A percentile compares a stretch with the other conserved stretches of the same genome.
Conservation (phyloP, 2,888 invertebrate species). For the Ornithoptera alexandrae region DNA sequence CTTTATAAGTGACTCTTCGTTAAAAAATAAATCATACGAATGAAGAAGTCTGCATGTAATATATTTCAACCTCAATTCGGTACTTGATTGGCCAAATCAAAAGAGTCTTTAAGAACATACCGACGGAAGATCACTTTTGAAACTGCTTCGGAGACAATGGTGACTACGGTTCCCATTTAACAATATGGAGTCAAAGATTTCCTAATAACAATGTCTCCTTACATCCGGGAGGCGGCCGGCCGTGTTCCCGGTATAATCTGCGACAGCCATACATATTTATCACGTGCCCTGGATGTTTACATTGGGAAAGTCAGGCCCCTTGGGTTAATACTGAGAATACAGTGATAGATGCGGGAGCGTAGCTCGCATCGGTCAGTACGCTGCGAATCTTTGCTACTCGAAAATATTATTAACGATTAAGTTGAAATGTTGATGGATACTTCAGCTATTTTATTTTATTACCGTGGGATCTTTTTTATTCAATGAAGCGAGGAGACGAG, state of each 20-base stretch:
- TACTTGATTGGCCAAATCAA: constrained; percentile 5
- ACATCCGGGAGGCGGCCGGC: constrained; percentile 25
- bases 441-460: neutral
- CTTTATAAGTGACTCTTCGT: neutral
- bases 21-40: neutral
- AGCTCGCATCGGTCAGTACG: constrained; percentile 6
- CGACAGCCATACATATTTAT: constrained; percentile 31
- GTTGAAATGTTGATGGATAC: neutral
- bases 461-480: too few species aligned
- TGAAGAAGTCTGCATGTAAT: constrained; percentile 14
- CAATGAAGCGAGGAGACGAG: too few species aligned
- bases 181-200: constrained; percentile 31
- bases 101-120: constrained; percentile 8
- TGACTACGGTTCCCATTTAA: constrained; percentile 29
- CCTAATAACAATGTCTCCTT: constrained; percentile 31
- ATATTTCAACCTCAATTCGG: constrained; percentile 24
- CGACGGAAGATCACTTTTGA: neutral
- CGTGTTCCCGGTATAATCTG: constrained; percentile 29
- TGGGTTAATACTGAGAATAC: constrained; percentile 26
- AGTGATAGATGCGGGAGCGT: constrained; percentile 15
- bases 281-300: constrained; percentile 29
- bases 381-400: neutral
- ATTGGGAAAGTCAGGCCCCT: constrained; percentile 23
- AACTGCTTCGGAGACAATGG: constrained; percentile 16
- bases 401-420: neutral